phyloP scores from a whole-genome alignment of 2,888 invertebrate species.

The Sycophila texana region DNA sequence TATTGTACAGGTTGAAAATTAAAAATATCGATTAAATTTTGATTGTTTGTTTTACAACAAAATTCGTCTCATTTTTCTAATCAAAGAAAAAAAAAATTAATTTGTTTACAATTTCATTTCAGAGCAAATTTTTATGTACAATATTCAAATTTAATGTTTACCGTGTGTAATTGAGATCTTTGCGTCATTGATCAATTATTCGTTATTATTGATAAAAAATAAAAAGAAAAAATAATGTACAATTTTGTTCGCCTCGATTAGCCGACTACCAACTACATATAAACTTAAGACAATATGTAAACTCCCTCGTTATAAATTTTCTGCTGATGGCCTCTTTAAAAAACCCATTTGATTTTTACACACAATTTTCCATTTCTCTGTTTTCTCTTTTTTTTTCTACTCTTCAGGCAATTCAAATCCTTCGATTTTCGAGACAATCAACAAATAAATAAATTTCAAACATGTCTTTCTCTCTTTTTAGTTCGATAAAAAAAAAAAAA shows the following conservation, averaged over 20 bases:
- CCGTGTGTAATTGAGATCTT: conserved; percentile 12
- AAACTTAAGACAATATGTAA: neutral
- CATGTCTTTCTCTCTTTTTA: neutral
- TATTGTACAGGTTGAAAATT: conserved; percentile 2
- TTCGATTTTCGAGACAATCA: neutral
- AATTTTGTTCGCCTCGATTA: conserved; percentile 14
- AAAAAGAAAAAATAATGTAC: conserved; percentile 36
- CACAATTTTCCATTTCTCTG: neutral
- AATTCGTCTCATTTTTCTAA: conserved; percentile 43
- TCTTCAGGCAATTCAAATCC: neutral
- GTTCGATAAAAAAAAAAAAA: neutral
- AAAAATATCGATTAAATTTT: neutral
- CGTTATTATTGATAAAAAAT: neutral
- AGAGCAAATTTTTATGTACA: conserved; percentile 48
- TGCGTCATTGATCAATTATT: conserved; percentile 15
- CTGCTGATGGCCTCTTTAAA: neutral
- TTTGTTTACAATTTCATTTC: conserved; percentile 47
- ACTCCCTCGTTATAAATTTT: neutral
- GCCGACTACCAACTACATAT: neutral
- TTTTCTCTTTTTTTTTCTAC: too few species aligned
- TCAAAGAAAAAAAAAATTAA: conserved; percentile 39
- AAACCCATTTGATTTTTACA: neutral
- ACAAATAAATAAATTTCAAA: neutral
- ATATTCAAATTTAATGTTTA: conserved; percentile 30
- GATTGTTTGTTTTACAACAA: conserved; percentile 25